phyloP scores from a whole-genome alignment of 2,113 vertebrate genomes.

The Oreochromis niloticus region DNA sequence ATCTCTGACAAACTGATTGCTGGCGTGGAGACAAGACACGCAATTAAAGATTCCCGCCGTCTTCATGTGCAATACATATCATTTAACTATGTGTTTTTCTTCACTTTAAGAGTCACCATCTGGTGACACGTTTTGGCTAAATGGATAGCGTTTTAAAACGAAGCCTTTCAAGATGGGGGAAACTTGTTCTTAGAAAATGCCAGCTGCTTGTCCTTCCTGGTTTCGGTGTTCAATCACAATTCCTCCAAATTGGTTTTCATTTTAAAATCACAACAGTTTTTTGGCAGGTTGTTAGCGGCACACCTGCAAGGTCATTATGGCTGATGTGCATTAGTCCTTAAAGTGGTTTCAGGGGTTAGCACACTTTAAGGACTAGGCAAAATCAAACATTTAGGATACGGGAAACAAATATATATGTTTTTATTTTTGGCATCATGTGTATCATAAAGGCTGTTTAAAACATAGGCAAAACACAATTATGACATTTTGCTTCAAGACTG shows the following conservation, averaged over 20 bases:
- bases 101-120: neutral
- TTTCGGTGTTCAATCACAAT: neutral
- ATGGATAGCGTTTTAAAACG: neutral
- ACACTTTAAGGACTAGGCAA: neutral
- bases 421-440: neutral
- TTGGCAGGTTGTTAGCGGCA: neutral
- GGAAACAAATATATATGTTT: neutral
- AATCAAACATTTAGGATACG: neutral
- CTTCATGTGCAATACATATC: neutral
- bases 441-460: neutral
- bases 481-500: neutral
- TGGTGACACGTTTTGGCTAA: neutral
- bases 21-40: neutral
- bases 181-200: neutral
- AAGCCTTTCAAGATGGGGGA: neutral
- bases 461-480: neutral
- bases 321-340: neutral
- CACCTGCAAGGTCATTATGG: neutral
- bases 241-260: neutral
- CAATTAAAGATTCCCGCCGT: neutral
- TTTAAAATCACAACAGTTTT: neutral
- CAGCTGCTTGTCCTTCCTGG: neutral
- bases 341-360: neutral
- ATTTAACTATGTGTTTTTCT: neutral
- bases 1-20: neutral